Base-by-base conservation (phyloP, 2,888 invertebrate species). In the Platycheirus albimanus region DNA sequence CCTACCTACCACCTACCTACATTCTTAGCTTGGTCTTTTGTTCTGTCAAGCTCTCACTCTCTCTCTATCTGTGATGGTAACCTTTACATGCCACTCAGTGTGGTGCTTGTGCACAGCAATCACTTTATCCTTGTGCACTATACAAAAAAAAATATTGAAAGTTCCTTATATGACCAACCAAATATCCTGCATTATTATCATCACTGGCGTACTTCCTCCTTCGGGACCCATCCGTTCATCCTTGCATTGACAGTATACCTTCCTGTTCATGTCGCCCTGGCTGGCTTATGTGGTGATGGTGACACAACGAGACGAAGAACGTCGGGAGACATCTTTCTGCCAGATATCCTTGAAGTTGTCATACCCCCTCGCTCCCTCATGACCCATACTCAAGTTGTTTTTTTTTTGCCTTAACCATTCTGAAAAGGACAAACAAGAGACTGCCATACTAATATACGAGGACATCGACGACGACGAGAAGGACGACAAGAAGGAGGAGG, bases 111-210 rank as follows among this genome's bases (percentile, higher is more conserved):
- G 38, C 38, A 15, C 13, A 54, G 72, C 81, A 83, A 77, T 83
- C 72, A 78, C 72, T 78, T 69, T 63, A 83, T 78, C 69, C 77
- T 78, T 66, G 64, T 64, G 69, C 43, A 56, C 56, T 52, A 3
- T 1, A 28, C 19, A 24, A 66, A 41, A 20, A 61, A 56, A 74
- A 74, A 64, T 72, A 74, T 78, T 64, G 74, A 70, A 74, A 79
- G 79, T 70, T 79, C 56, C 74, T 69, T 74, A 64, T 51, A 64
- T 74, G 78, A 83, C 72, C 83, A 69, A 79, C 84, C 79, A 79
- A 84, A 84, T 84, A 78, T 84, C 84, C 84, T 84, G 84, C 79
- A 84, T 84, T 84, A 84, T 84, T 84, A 84, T 84, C 79, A 79
- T 79, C 84, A 84, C 63, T 54, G 67, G 67, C 58, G 78, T 64